Percentiles rank a stretch among this genome's conserved stretches.
phyloP scores from a whole-genome alignment of 1,140 invertebrate genomes.

The Neomicropteryx cornuta region DNA sequence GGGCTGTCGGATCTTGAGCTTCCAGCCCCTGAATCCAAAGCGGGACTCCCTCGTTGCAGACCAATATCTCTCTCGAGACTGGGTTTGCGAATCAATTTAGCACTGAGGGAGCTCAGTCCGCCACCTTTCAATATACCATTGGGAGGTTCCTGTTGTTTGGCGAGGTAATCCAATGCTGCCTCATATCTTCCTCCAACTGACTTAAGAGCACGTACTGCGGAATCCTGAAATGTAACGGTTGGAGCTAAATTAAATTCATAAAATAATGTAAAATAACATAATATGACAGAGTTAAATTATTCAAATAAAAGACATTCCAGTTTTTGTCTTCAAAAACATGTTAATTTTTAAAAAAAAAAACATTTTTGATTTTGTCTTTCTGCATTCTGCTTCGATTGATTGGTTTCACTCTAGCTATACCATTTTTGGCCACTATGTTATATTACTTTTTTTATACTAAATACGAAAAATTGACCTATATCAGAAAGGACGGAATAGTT shows the following conservation, averaged over 20 bases:
- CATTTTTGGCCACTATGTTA: too few species aligned
- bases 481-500: too few species aligned
- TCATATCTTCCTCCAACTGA: slow-evolving; percentile 55
- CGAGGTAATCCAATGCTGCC: slow-evolving; percentile 54
- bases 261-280: too few species aligned
- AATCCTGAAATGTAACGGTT: slow-evolving; percentile 41
- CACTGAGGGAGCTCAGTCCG: slow-evolving; percentile 45
- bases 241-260: background rate
- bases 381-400: too few species aligned
- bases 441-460: too few species aligned
- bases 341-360: too few species aligned
- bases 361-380: too few species aligned
- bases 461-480: too few species aligned
- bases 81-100: slow-evolving; percentile 74
- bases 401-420: too few species aligned
- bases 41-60: slow-evolving; percentile 69
- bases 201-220: slow-evolving; percentile 54
- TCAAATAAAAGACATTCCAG: slow-evolving; percentile 14
- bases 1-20: slow-evolving; percentile 85
- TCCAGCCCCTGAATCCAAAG: slow-evolving; percentile 74
- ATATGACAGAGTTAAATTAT: too few species aligned
- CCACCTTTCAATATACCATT: slow-evolving; percentile 44
- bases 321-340: too few species aligned
- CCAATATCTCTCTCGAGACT: slow-evolving; percentile 71
- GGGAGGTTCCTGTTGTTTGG: slow-evolving; percentile 48